These are phyloP conservation scores for Limnephilus auricula DNA, from an alignment of 2,888 invertebrate genomes.

Conservation along the genomic window DNA sequence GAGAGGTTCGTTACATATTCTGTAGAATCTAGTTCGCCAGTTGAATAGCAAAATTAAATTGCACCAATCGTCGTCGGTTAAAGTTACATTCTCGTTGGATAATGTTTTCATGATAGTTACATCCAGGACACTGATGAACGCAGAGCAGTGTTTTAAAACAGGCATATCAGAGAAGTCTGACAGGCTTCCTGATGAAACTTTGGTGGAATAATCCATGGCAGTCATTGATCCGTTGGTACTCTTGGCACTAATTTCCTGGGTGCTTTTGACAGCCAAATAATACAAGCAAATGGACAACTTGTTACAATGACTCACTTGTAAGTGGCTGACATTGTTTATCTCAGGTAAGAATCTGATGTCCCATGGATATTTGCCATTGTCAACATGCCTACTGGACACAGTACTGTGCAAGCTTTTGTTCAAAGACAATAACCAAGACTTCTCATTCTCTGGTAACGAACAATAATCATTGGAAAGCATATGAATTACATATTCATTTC, in stretches of 20 bases:
- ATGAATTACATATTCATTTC: slow-evolving; percentile 67
- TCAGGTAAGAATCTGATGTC: slow-evolving; percentile 59
- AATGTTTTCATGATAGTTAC: slow-evolving; percentile 73
- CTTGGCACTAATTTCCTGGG: slow-evolving; percentile 37
- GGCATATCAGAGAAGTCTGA: slow-evolving; percentile 76
- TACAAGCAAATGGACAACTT: slow-evolving; percentile 75
- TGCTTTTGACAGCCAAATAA: slow-evolving; percentile 69
- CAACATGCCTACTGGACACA: slow-evolving; percentile 7
- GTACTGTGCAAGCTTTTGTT: slow-evolving; percentile 46
- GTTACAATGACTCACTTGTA: slow-evolving; percentile 70
- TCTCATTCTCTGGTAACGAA: slow-evolving; percentile 23
- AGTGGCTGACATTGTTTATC: slow-evolving; percentile 41
- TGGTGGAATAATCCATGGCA: slow-evolving; percentile 76
- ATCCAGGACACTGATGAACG: slow-evolving; percentile 75
- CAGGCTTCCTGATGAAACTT: slow-evolving; percentile 73
- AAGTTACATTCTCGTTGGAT: slow-evolving; percentile 67
- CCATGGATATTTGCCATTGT: slow-evolving; percentile 58
- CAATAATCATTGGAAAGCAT: slow-evolving; percentile 27
- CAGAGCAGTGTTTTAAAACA: slow-evolving; percentile 76
- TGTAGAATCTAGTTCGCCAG: slow-evolving; percentile 77
- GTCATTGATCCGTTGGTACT: slow-evolving; percentile 69
- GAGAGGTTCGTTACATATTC: slow-evolving; percentile 72
- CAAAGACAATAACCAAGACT: slow-evolving; percentile 44
- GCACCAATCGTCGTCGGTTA: slow-evolving; percentile 73
- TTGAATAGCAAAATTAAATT: slow-evolving; percentile 75